Base-by-base conservation (phyloP, 1,140 invertebrate genomes). In the Conus betulinus region DNA sequence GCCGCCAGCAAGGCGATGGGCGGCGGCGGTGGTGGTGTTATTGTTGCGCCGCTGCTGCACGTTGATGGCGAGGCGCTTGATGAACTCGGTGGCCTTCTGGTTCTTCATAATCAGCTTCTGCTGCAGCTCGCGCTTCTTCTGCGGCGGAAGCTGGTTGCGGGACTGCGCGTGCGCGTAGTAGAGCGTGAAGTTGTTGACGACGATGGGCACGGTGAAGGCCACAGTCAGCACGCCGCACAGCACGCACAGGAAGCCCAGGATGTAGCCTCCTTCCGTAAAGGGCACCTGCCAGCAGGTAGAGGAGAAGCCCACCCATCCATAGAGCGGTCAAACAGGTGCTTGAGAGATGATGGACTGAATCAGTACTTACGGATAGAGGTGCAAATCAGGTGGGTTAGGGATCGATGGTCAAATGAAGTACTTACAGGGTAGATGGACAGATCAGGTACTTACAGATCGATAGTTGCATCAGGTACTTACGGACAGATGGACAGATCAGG, bases 151-250 rank as follows among this genome's bases (percentile, higher is more conserved):
- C 85, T 93, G 92, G 60, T 93, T 93, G 71, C 94, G 89, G 7
- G 94, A 94, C 88, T 95, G 94, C 11, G 94, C 94, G 85, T 94
- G 94, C 23, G 98, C 98, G 96, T 99, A 99, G 96, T 99, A 99
- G 97, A 99, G 98, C 91, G 98, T 98, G 96, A 99, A 99, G 96
- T 99, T 99, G 95, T 98, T 99, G 91, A 99, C 98, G 94, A 99
- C 99, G 94, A 99, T 98, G 91, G 98, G 98, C 93, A 99, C 98
- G 90, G 98, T 98, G 94, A 99, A 97, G 93, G 98, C 98, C 95
- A 99, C 99, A 93, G 98, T 99, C 90, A 99, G 96, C 92, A 99
- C 98, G 95, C 99, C 99, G 93, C 98, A 98, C 76, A 99, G 96
- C 85, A 98, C 98, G 96, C 98, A 99, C 8, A 99, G 96, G 27